phyloP scores from a whole-genome alignment of 2,113 vertebrate species.

The Stegostoma tigrinum region DNA sequence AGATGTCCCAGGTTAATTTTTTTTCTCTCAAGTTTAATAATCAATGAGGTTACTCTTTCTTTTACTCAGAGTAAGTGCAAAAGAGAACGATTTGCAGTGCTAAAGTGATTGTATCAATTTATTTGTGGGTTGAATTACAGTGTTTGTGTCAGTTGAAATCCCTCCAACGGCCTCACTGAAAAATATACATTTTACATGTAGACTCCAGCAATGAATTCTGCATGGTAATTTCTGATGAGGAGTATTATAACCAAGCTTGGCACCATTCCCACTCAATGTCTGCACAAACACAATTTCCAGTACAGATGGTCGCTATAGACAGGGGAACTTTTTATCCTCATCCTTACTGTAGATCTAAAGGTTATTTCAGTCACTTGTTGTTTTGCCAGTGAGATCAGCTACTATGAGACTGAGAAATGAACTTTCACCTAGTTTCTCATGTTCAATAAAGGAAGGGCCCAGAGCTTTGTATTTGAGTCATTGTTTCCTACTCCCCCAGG shows the following conservation, averaged over 20 bases:
- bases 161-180: neutral
- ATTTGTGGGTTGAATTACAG: too few species aligned
- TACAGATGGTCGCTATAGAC: neutral
- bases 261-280: neutral
- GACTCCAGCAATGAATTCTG: neutral
- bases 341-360: neutral
- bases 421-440: neutral
- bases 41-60: too few species aligned
- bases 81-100: too few species aligned
- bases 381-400: neutral
- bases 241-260: neutral
- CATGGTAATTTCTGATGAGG: neutral
- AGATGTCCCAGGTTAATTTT: too few species aligned
- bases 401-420: neutral
- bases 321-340: neutral
- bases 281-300: neutral
- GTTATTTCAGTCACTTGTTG: neutral
- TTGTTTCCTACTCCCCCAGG: neutral
- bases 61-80: too few species aligned
- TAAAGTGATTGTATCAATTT: too few species aligned
- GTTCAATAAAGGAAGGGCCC: neutral
- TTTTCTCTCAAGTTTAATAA: too few species aligned
- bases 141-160: neutral
- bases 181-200: neutral
- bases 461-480: neutral